Conservation (phyloP, 2,797 vertebrate genomes). For the Ispidina lecontei region DNA sequence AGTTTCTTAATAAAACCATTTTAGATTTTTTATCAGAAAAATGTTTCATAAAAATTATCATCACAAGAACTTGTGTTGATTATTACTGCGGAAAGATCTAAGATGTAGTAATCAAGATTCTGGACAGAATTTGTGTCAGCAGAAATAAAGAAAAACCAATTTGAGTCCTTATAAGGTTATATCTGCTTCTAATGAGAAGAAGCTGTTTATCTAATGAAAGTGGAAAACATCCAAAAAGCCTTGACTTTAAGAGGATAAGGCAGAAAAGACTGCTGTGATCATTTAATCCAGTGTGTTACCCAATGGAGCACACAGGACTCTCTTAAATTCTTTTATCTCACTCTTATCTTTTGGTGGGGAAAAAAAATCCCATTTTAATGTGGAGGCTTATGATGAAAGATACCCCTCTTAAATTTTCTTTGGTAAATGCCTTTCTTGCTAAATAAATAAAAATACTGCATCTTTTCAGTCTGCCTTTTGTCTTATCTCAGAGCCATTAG, state of each 20-base stretch:
- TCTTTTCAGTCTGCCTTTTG: background rate
- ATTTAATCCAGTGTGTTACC: background rate
- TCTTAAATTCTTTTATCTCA: background rate
- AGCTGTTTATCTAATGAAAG: slow-evolving; percentile 48
- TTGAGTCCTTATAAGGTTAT: slow-evolving; percentile 35
- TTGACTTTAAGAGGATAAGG: background rate
- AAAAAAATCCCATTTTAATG: background rate
- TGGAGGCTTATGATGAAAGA: background rate
- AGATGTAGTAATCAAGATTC: background rate
- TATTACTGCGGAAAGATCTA: background rate
- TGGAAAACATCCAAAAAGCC: slow-evolving; percentile 43
- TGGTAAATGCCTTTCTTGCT: background rate
- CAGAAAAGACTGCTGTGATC: background rate
- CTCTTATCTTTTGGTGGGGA: background rate
- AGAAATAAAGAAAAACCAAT: background rate
- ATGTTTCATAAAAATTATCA: background rate
- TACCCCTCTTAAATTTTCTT: background rate
- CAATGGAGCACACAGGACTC: background rate
- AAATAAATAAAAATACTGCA: background rate
- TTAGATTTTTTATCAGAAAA: background rate
- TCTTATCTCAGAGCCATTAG: background rate
- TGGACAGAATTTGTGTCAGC: background rate
- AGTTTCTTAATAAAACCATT: background rate
- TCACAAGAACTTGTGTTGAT: background rate
- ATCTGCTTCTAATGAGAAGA: slow-evolving; percentile 41